These are phyloP conservation scores for Syrmaticus mikado DNA, from an alignment of 2,113 vertebrate genomes.

Conservation along the genomic window DNA sequence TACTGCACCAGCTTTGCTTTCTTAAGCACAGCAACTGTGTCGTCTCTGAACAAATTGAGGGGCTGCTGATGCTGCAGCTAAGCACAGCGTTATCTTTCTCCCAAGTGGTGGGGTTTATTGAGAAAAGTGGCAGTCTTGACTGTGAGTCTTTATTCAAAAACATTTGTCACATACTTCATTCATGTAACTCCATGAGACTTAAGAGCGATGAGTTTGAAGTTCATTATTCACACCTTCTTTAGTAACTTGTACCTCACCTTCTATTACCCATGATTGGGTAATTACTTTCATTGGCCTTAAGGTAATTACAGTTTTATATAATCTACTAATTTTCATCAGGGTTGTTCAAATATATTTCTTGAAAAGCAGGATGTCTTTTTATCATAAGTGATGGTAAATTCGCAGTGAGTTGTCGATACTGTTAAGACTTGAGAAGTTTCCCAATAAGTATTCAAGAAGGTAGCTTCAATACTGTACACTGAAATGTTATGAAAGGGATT, in stretches of 20 bases:
- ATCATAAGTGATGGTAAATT: slow-evolving; percentile 19
- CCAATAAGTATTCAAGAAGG: slow-evolving; percentile 59
- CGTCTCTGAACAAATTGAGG: neutral
- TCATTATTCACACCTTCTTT: neutral
- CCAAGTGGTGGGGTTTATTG: neutral
- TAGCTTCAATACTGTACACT: slow-evolving; percentile 51
- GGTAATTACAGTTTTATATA: slow-evolving; percentile 5
- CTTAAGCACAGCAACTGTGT: neutral
- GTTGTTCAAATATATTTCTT: slow-evolving; percentile 25
- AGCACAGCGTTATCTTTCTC: neutral
- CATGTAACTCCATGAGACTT: neutral
- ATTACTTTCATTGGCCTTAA: slow-evolving; percentile 12
- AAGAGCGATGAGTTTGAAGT: neutral
- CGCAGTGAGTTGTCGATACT: slow-evolving; percentile 54
- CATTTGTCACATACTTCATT: neutral
- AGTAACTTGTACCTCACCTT: neutral
- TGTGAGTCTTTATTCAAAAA: neutral
- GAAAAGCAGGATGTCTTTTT: slow-evolving; percentile 45
- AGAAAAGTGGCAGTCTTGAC: neutral
- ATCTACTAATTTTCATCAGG: slow-evolving; percentile 30
- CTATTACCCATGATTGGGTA: neutral
- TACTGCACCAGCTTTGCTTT: neutral
- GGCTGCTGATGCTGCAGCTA: neutral
- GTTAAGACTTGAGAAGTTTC: slow-evolving; percentile 60
- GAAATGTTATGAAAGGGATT: slow-evolving; percentile 67